A percentile compares a stretch with the other conserved stretches of the same genome.
phyloP scores from a whole-genome alignment of 2,888 invertebrate genomes.

The Acleris laterana region DNA sequence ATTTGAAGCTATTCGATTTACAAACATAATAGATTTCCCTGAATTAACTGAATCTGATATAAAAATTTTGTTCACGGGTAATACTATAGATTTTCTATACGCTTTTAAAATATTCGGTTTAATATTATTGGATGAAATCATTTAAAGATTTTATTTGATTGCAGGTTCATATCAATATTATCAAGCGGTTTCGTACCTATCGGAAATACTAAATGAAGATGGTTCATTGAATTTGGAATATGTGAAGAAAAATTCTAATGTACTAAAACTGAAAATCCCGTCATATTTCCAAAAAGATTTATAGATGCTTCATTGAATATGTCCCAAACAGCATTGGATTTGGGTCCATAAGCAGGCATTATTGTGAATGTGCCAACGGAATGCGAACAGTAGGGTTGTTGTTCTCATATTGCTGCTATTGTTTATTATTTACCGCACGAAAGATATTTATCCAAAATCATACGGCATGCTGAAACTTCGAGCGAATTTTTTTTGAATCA shows the following conservation, averaged over 20 bases:
- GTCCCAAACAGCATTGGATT: conserved; percentile 15
- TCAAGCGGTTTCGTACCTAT: conserved; percentile 14
- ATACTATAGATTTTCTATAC: conserved; percentile 16
- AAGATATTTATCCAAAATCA: conserved; percentile 18
- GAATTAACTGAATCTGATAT: conserved; percentile 19
- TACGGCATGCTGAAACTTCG: conserved; percentile 15
- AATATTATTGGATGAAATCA: conserved; percentile 13
- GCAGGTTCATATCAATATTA: conserved; percentile 18
- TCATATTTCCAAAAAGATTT: conserved; percentile 7
- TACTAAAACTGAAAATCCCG: conserved; percentile 17
- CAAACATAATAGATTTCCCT: conserved; percentile 10
- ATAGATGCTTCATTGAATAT: conserved; percentile 12
- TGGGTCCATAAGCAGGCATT: conserved; percentile 13
- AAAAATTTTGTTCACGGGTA: conserved; percentile 14
- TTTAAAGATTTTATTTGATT: conserved; percentile 10
- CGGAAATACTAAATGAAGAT: conserved; percentile 7
- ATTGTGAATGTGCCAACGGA: conserved; percentile 19
- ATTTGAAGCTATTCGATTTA: conserved; percentile 5
- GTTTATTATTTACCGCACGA: conserved; percentile 14
- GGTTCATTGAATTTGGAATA: conserved; percentile 15
- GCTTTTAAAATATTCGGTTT: conserved; percentile 11
- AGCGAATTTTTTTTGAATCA: conserved; percentile 11
- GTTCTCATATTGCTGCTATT: conserved; percentile 18
- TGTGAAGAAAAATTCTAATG: conserved; percentile 13
- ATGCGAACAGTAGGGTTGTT: conserved; percentile 16